A percentile compares a stretch with the other conserved stretches of the same genome.
Evolutionary conservation across 2,113 vertebrate species (phyloP).

Genomic region (Shinisaurus crocodilurus): DNA sequence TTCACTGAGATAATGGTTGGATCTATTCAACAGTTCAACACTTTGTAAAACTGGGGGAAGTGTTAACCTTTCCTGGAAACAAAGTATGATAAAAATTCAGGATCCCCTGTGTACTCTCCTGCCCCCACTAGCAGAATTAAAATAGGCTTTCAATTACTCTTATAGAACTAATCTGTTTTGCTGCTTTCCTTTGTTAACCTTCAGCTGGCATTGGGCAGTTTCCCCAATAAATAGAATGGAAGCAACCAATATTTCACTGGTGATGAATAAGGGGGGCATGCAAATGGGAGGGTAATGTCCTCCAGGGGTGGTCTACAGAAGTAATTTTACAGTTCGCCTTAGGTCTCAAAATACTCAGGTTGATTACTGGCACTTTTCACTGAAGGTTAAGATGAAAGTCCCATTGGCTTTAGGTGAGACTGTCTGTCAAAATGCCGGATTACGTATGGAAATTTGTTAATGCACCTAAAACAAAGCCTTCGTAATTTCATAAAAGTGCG

Average conservation of each 20-base stretch:
- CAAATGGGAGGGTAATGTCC: neutral
- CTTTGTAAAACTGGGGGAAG: constrained; percentile 51
- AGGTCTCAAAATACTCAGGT: neutral
- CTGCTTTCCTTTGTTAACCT: constrained; percentile 56
- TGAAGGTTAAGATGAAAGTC: neutral
- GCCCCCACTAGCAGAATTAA: constrained; percentile 36
- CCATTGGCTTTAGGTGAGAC: constrained; percentile 24
- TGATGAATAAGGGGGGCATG: neutral
- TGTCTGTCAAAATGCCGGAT: neutral
- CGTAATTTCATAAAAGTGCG: neutral
- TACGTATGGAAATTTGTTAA: neutral
- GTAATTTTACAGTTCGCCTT: neutral
- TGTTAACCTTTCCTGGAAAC: constrained; percentile 57
- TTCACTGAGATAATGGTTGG: constrained; percentile 50
- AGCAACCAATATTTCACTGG: constrained; percentile 25
- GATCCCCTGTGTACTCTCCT: neutral
- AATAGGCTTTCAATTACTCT: constrained; percentile 43
- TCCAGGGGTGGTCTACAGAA: neutral
- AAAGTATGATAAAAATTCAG: constrained; percentile 49
- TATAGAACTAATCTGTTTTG: constrained; percentile 43
- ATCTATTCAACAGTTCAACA: constrained; percentile 56
- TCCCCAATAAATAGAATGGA: constrained; percentile 43
- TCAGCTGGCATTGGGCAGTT: neutral
- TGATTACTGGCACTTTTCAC: neutral
- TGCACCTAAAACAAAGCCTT: neutral